Base-by-base conservation (phyloP, 2,113 vertebrate genomes). In the Hyla sarda region DNA sequence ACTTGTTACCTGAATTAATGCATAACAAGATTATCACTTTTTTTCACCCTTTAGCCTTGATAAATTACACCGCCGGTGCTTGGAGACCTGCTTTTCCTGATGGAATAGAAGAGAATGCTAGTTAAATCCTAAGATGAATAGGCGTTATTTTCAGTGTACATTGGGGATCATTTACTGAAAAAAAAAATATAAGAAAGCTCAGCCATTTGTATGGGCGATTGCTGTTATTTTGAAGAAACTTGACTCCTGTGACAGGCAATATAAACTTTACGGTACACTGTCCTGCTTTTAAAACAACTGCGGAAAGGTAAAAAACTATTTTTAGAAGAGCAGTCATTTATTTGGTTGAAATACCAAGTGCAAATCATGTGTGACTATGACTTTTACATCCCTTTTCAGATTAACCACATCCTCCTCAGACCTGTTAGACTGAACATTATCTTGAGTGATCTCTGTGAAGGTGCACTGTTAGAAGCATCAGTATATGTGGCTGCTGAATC, bases 21-120 rank as follows among this genome's bases (percentile, higher is more conserved):
- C 50, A 86, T 50, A 86, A 73, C 77, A 72, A 34, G 58, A 58
- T 81, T 17, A 86, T 86, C 84, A 86, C 76, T 80, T 86, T 84
- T 78, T 86, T 67, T 80, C 76, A 73, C 76, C 67, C 67, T 86
- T 86, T 86, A 86, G 50, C 75, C 84, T 86, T 86, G 84, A 86
- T 86, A 74, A 82, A 86, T 73, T 47, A 81, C 65, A 73, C 1
- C 25, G 17, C 23, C 32, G 84, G 84, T 74, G 67, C 54, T 74
- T 30, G 30, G 84, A 81, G 84, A 86, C 62, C 74, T 60, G 50
- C 50, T 58, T 73, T 52, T 80, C 84, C 84, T 62, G 34, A n/a
- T 72, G 65, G 84, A 79, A 86, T 86, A 71, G 54, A 79, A 32
- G 32, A 23, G 17, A 54, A 67, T 71, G 62, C 67, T 86, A 86